Conservation (phyloP, 35 echinoderm and acorn worm species). For the Apostichopus californicus region DNA sequence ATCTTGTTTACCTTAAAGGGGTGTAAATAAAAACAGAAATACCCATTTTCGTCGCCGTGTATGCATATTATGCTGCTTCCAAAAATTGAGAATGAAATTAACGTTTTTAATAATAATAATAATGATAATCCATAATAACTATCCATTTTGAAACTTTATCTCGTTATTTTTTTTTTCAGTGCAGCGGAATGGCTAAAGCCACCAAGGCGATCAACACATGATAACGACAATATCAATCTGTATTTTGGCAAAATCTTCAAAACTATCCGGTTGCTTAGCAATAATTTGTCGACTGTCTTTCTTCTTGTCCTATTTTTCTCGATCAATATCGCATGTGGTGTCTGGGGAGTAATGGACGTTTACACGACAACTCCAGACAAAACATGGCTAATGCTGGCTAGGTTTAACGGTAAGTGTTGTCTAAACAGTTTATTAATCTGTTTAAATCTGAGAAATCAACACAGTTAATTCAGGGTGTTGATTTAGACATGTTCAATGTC, state of each 20-base stretch:
- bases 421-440: too few species aligned
- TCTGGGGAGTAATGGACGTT: slow-evolving; percentile 31
- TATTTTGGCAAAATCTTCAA: not conserved
- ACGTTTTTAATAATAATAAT: too few species aligned
- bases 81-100: too few species aligned
- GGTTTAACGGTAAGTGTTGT: slow-evolving; percentile 35
- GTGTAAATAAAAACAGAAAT: too few species aligned
- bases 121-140: too few species aligned
- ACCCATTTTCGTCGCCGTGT: too few species aligned
- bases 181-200: slow-evolving; percentile 69
- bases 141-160: too few species aligned
- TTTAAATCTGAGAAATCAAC: too few species aligned
- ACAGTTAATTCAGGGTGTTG: too few species aligned
- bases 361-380: slow-evolving; percentile 20
- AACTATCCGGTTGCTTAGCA: slow-evolving; percentile 42
- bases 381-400: slow-evolving; percentile 55
- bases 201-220: not conserved
- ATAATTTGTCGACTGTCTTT: slow-evolving; percentile 62
- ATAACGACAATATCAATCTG: not conserved
- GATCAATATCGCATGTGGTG: slow-evolving; percentile 28
- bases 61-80: too few species aligned
- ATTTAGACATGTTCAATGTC: too few species aligned
- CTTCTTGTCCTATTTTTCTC: slow-evolving; percentile 44
- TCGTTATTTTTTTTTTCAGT: slow-evolving; percentile 20
- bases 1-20: too few species aligned